Evolutionary conservation across 2,888 invertebrate genomes (phyloP).

Genomic region (Lasioglossum calceatum): DNA sequence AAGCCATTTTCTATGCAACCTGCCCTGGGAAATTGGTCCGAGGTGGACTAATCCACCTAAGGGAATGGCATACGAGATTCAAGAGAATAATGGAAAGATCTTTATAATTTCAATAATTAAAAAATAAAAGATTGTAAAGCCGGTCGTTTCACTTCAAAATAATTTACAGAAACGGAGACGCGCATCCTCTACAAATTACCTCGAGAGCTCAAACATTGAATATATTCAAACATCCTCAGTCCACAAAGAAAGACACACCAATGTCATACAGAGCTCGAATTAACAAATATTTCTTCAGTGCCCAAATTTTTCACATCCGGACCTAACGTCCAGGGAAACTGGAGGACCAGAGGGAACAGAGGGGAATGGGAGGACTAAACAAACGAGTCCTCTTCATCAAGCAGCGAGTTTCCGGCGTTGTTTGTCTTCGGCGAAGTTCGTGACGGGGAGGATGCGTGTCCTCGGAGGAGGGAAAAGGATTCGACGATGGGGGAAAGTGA

Average conservation of each 20-base stretch:
- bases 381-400: slow-evolving; percentile 79
- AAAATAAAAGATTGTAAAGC: too few species aligned
- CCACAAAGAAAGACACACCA: background rate
- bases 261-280: background rate
- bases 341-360: slow-evolving; percentile 31
- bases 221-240: background rate
- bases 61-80: background rate
- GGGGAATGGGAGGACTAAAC: slow-evolving; percentile 68
- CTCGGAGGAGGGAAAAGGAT: slow-evolving; percentile 32
- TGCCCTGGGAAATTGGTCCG: background rate
- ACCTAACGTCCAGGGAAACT: background rate
- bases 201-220: background rate
- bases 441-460: slow-evolving; percentile 47
- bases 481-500: slow-evolving; percentile 60
- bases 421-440: slow-evolving; percentile 74
- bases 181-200: background rate
- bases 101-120: too few species aligned
- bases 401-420: slow-evolving; percentile 76
- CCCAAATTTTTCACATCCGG: slow-evolving; percentile 7
- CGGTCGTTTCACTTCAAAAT: background rate
- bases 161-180: background rate
- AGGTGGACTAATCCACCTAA: background rate
- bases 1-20: background rate
- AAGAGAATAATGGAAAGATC: too few species aligned
- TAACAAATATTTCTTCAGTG: slow-evolving; percentile 1